Conservation (phyloP, 1,140 invertebrate species). For the Dendrolimus kikuchii region DNA sequence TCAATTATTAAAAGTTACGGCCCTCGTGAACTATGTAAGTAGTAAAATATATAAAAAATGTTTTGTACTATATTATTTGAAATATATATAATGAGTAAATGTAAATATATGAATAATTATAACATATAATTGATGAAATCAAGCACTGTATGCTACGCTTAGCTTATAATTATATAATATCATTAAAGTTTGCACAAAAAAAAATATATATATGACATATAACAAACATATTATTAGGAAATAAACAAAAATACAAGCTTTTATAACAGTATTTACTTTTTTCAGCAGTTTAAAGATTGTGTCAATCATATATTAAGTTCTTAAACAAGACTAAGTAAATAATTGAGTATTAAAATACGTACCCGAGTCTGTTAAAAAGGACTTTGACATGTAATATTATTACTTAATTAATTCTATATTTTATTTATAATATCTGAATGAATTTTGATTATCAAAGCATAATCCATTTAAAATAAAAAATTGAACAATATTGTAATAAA, state of each 20-base stretch:
- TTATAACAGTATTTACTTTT: slow-evolving; percentile 1
- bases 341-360: no score
- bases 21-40: slow-evolving; percentile 37
- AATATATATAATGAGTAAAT: slow-evolving; percentile 24
- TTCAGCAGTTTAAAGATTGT: no score
- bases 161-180: slow-evolving; percentile 10
- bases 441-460: slow-evolving; percentile 7
- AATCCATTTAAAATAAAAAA: no score
- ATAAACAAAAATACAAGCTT: no score
- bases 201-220: not conserved
- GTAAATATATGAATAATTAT: slow-evolving; percentile 7
- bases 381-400: slow-evolving; percentile 5
- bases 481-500: no score
- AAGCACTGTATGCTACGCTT: slow-evolving; percentile 48
- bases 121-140: slow-evolving; percentile 11
- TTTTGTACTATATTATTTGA: slow-evolving; percentile 52
- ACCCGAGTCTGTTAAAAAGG: slow-evolving; percentile 23
- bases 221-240: no score
- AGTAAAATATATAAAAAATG: slow-evolving; percentile 46
- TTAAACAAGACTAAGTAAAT: no score
- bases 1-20: slow-evolving; percentile 25
- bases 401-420: slow-evolving; percentile 11
- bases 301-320: no score
- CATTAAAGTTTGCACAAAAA: slow-evolving; percentile 1
- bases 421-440: slow-evolving; percentile 14